Conservation (phyloP, 2,888 invertebrate genomes). For the Microctonus hyperodae region DNA sequence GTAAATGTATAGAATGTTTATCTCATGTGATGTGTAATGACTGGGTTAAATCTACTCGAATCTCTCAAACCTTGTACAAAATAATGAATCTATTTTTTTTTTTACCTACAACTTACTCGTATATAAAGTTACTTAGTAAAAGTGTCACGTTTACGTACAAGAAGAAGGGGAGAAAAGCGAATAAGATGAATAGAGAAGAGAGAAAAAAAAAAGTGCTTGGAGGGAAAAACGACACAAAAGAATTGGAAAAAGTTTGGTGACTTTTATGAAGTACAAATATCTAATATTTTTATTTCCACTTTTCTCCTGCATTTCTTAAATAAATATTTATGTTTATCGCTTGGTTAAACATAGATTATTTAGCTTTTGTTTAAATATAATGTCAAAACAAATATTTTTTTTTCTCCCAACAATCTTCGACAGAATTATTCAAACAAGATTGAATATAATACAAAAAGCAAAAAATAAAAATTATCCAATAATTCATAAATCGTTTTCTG, state of each 20-base stretch:
- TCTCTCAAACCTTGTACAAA: not conserved
- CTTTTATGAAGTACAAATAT: constrained; percentile 3
- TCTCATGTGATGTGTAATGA: not conserved
- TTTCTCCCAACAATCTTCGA: no score
- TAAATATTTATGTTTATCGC: not conserved
- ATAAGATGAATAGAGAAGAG: constrained; percentile 7
- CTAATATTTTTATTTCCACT: not conserved
- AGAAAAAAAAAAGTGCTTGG: not conserved
- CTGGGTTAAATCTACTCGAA: not conserved
- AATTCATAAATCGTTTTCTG: no score
- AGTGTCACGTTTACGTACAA: constrained; percentile 8
- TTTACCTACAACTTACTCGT: not conserved
- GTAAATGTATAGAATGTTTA: no score
- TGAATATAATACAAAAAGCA: no score
- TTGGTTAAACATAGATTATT: not conserved
- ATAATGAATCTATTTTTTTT: not conserved
- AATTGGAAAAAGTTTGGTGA: not conserved
- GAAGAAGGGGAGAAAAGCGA: constrained; percentile 1
- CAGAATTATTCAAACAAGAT: no score
- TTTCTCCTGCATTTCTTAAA: not conserved
- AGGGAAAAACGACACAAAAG: constrained; percentile 10
- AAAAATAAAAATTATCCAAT: no score
- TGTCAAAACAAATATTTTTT: not conserved
- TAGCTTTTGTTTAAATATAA: not conserved
- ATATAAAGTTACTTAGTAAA: not conserved